Conservation (phyloP, 2,113 vertebrate genomes). For the Galeopterus variegatus region DNA sequence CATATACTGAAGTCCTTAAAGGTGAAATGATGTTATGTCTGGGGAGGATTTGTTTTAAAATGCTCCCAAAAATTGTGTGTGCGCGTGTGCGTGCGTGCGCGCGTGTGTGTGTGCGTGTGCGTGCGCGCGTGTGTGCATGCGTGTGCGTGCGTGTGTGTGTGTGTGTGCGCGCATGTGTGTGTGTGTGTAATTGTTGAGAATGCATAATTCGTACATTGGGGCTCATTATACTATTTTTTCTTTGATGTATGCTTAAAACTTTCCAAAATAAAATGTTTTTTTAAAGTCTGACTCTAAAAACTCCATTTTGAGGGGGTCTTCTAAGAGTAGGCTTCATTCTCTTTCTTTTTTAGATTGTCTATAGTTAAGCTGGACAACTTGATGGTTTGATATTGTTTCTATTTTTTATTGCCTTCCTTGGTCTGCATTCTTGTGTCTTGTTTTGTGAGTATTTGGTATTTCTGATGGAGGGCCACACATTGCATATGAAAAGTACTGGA, state of each 20-base stretch:
- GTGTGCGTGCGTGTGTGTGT: too few species aligned
- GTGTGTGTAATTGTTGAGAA: background rate
- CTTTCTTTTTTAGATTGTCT: background rate
- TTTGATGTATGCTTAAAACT: background rate
- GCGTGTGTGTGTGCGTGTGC: too few species aligned
- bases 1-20: background rate
- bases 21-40: background rate
- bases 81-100: too few species aligned
- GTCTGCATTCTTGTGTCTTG: background rate
- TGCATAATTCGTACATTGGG: background rate
- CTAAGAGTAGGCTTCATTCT: background rate
- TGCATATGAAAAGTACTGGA: background rate
- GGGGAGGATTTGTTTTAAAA: background rate
- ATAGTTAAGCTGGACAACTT: background rate
- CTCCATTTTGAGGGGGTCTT: background rate
- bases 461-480: background rate
- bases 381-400: background rate
- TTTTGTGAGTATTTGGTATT: background rate
- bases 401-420: background rate
- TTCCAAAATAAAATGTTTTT: background rate
- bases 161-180: too few species aligned
- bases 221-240: background rate
- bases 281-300: background rate
- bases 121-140: too few species aligned
- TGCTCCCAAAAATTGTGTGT: background rate